Percentiles rank a stretch among this genome's conserved stretches.
phyloP scores from a whole-genome alignment of 2,113 vertebrate genomes.

The Elephantulus edwardii region DNA sequence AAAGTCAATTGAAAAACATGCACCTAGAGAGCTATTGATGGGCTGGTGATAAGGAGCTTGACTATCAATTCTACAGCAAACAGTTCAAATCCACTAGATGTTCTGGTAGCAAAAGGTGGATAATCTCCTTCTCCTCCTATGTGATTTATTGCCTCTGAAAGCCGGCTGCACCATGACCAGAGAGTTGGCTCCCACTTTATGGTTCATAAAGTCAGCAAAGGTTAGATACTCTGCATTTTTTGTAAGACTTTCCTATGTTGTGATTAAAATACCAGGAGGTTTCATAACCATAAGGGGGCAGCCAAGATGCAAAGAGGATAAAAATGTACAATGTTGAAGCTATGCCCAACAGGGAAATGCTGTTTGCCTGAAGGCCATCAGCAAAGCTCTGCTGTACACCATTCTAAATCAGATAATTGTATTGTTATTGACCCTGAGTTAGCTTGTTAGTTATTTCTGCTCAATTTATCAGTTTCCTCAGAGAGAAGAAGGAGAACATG shows the following conservation, averaged over 20 bases:
- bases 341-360: not conserved
- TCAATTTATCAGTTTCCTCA: not conserved
- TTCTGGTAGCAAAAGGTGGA: too few relatives aligned
- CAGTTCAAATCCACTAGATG: too few relatives aligned
- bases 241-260: not conserved
- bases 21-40: too few relatives aligned
- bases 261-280: not conserved
- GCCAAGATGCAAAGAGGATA: not conserved
- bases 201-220: too few relatives aligned
- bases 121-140: too few relatives aligned
- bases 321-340: not conserved
- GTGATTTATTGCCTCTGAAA: too few relatives aligned
- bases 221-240: not conserved
- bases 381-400: not conserved
- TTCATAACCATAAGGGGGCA: not conserved
- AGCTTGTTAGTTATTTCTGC: not conserved
- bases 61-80: too few relatives aligned
- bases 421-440: not conserved
- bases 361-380: not conserved
- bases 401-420: not conserved
- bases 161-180: too few relatives aligned
- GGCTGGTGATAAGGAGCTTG: too few relatives aligned
- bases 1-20: too few relatives aligned
- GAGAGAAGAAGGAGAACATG: not conserved
- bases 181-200: too few relatives aligned